Conservation (phyloP, 1,140 invertebrate species). For the Eciton burchellii region DNA sequence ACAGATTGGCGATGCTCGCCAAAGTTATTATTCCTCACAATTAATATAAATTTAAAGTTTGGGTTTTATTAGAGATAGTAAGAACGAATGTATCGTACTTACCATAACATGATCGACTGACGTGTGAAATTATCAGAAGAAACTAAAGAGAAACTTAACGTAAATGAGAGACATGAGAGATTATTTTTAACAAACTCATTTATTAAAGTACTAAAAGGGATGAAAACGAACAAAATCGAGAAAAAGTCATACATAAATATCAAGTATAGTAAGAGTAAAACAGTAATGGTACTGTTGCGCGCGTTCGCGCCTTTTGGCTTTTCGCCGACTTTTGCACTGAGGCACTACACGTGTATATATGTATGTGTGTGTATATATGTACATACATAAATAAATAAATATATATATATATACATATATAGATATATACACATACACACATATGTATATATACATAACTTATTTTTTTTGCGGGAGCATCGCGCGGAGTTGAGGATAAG, state of each 20-base stretch:
- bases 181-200: conserved; percentile 70
- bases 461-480: conserved; percentile 16
- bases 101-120: too few species aligned
- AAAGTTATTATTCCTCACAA: too few species aligned
- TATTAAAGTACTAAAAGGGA: conserved; percentile 69
- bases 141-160: conserved; percentile 13
- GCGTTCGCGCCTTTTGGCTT: conserved; percentile 24
- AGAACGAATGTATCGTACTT: neutral
- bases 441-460: neutral
- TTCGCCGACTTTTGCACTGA: conserved; percentile 22
- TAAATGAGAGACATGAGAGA: conserved; percentile 12
- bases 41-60: conserved; percentile 15
- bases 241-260: conserved; percentile 69
- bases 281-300: conserved; percentile 45
- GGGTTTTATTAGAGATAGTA: neutral
- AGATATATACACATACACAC: neutral
- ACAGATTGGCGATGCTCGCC: too few species aligned
- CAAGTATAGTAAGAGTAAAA: conserved; percentile 58
- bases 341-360: neutral
- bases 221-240: conserved; percentile 62
- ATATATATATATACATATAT: conserved; percentile 4
- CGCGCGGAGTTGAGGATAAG: conserved; percentile 25
- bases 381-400: too few species aligned
- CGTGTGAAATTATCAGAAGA: neutral
- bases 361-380: too few species aligned